phyloP scores from a whole-genome alignment of 2,888 invertebrate species.

The Limnephilus rhombicus region DNA sequence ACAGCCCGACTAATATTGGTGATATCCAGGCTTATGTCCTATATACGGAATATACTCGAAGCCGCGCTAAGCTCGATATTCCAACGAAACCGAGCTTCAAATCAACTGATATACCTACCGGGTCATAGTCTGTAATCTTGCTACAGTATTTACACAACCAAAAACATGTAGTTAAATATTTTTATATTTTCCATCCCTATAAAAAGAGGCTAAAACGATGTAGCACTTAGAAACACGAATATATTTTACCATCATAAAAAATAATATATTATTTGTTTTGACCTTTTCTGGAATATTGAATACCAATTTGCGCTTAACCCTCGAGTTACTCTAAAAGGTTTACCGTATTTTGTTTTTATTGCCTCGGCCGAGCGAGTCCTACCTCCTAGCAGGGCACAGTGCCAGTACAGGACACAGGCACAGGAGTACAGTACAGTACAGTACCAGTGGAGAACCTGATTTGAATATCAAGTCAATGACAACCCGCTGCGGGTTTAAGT shows the following conservation, averaged over 20 bases:
- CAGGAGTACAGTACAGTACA: background rate
- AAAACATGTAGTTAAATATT: background rate
- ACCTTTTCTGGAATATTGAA: constrained; percentile 30
- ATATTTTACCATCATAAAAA: background rate
- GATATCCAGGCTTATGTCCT: no score
- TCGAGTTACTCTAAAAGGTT: constrained; percentile 19
- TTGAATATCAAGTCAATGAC: constrained; percentile 46
- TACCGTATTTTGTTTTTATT: constrained; percentile 35
- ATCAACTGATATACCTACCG: no score
- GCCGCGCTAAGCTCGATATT: no score
- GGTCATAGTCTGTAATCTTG: no score
- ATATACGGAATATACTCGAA: no score
- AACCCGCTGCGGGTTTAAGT: constrained; percentile 26
- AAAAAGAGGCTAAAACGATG: background rate
- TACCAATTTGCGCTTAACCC: background rate
- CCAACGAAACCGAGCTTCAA: no score
- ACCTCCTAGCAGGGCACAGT: no score
- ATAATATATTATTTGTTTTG: constrained; percentile 19
- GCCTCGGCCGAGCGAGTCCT: background rate
- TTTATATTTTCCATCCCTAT: background rate
- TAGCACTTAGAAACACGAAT: background rate
- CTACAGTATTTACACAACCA: background rate
- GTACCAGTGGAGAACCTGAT: constrained; percentile 15
- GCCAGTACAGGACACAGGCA: background rate
- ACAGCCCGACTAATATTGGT: no score